Evolutionary conservation across 2,888 invertebrate species (phyloP), one percentile per base, ranked within the genome.

Genomic region (Rhagonycha lutea): DNA sequence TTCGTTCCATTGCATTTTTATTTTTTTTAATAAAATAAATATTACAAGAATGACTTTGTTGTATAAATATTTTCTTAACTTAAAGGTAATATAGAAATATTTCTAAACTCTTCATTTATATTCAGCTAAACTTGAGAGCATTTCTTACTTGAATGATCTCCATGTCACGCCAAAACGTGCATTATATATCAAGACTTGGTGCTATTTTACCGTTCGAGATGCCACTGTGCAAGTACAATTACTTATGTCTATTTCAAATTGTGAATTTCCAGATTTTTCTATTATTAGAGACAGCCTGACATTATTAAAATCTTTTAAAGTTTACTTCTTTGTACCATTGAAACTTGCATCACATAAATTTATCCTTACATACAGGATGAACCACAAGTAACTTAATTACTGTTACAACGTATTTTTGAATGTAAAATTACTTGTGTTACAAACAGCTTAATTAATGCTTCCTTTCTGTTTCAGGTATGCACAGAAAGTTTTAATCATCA

Each of bases 181-280:
- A 73, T 68, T 47, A 47, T 47, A 47, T 47, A 47, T 47, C 47
- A 47, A 47, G 47, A 73, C 29, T 62, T 70, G 70, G 70, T 73
- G 69, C 72, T 75, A 68, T 69, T 73, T 68, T 70, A 76, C 70
- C 63, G 77, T 72, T 77, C 69, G 74, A 77, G 71, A 77, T 77
- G 73, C 78, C 78, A 78, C 73, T 70, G 68, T 75, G 74, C 74
- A 78, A 70, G 73, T 78, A 73, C 73, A 75, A 78, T 78, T 73
- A 65, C 70, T 78, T 73, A 65, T 69, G 75, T 71, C 68, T 68
- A 73, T 70, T 78, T 73, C 75, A 70, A 78, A 78, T 74, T 74
- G 72, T 75, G 74, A 77, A 74, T 74, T 74, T 72, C 70, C 70
- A 61, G 71, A 72, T 77, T 72, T 72, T 74, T 77, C 65, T 32